Base-by-base conservation (phyloP, 30 jellyfish, hydroid and myxozoan genomes). In the Aurelia sp. region DNA sequence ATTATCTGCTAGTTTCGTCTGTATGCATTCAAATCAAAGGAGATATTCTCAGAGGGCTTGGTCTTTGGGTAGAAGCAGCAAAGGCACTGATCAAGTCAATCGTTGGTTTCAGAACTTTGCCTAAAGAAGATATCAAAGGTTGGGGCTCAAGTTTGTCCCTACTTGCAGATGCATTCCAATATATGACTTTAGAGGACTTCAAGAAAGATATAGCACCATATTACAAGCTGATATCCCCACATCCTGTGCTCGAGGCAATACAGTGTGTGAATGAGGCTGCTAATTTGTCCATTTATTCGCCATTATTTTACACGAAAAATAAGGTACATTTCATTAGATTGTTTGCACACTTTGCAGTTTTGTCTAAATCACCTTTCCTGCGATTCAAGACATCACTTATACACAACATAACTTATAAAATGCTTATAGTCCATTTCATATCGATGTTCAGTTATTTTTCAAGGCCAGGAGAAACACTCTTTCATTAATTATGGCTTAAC, bases 191-290 rank as follows among this genome's bases (percentile, higher is more conserved):
- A 11, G 48, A 75, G 15, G 95, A 86, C 60, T 86, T 63, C 71
- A 65, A 31, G 18, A 23, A 52, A 20, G 41, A 53, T 11, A 51
- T 78, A 17, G 33, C 22, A 17, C 58, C 82, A 17, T 30, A 31
- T 15, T 86, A 71, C 67, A 17, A 72, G 30, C 44, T 84, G 9
- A 19, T 80, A 10, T 59, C 93, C 19, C 58, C 55, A 13, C 89
- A 86, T 33, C 89, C 89, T 6, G 23, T 86, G 52, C 77, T 75
- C 10, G 95, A 86, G 64, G 89, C 95, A 19, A 86, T 86, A 61
- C 57, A 72, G 64, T 74, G 95, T 41, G 89, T 75, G 20, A 74
- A 78, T 9, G 95, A 86, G 66, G 95, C 95, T 12, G 78, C 95
- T 13, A 55, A 86, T 7, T 57, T 73, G 70, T 86, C 88, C 8